Conservation (phyloP, 2,113 vertebrate species). For the Passer domesticus region DNA sequence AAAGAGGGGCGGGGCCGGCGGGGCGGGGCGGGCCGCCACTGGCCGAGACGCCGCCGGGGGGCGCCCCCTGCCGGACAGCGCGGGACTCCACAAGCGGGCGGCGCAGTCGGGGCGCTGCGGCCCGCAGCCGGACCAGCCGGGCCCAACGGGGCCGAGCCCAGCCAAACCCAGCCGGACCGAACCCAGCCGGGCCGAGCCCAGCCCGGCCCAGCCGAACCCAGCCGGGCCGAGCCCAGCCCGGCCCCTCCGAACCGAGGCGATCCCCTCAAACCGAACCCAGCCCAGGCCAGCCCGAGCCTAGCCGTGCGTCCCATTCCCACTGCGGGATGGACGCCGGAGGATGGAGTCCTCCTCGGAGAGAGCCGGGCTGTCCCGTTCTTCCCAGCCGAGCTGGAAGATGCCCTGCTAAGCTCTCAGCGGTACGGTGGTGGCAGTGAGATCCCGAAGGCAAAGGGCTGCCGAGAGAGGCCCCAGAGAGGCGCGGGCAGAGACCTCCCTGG, state of each 20-base stretch:
- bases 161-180: fast-evolving
- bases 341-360: not conserved
- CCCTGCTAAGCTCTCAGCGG: not conserved
- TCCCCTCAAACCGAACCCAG: too few relatives aligned
- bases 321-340: not conserved
- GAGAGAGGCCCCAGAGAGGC: not conserved
- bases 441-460: not conserved
- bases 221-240: too few relatives aligned
- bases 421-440: not conserved
- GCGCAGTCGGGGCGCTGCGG: fast-evolving
- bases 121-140: fast-evolving
- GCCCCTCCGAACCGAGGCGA: too few relatives aligned
- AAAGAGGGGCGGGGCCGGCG: too few relatives aligned
- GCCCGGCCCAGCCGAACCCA: fast-evolving
- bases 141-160: too few relatives aligned
- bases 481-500: not conserved
- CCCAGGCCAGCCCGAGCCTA: too few relatives aligned
- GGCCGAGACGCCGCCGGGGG: not conserved
- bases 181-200: too few relatives aligned
- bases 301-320: not conserved
- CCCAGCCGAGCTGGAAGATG: not conserved
- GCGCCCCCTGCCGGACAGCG: not conserved
- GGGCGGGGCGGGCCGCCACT: constrained; percentile 13
- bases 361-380: not conserved
- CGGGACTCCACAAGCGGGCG: fast-evolving